Base-by-base conservation (phyloP, 2,888 invertebrate genomes). In the Itoplectis maculator region DNA sequence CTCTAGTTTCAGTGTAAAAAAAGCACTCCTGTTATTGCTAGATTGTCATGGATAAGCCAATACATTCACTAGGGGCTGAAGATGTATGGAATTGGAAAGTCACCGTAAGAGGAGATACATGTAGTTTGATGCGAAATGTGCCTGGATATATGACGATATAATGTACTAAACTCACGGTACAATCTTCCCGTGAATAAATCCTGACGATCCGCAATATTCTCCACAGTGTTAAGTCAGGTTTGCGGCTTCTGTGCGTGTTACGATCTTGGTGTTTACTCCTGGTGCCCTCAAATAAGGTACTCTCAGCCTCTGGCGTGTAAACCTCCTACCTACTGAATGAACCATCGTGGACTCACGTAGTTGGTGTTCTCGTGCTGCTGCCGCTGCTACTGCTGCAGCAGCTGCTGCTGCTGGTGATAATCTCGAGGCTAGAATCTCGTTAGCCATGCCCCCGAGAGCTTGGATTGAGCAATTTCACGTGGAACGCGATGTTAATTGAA, bases 401-500 rank as follows among this genome's bases (percentile, higher is more conserved):
- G n/a, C n/a, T 23, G 51, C 35, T 69, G 56, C 68, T 72, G 65
- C 66, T 59, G 56, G 70, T 72, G 74, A 73, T 79, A 81, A 82
- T 82, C 79, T 79, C 59, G 59, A 15, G 63, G 70, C 79, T 82
- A 75, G 72, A 59, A 79, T 79, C 82, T 82, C 79, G 74, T 79
- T 79, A 72, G 59, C 20, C 59, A 59, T 70, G 66, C 40, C 42
- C 35, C 42, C 35, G 74, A 35, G 35, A 54, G 73, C 61, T 68
- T 47, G 81, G 75, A 86, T 88, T 87, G 83, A 88, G 84, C 83
- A 85, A 85, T 88, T 85, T 85, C 82, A 81, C 74, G 83, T 83
- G 83, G 86, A 87, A 87, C 85, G 84, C 79, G 76, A 85, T 85
- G 85, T 86, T 88, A 88, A 88, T 88, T 88, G 87, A 87, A 88